Evolutionary conservation across 2,113 vertebrate genomes (phyloP).

Genomic region (Spilogale gracilis): DNA sequence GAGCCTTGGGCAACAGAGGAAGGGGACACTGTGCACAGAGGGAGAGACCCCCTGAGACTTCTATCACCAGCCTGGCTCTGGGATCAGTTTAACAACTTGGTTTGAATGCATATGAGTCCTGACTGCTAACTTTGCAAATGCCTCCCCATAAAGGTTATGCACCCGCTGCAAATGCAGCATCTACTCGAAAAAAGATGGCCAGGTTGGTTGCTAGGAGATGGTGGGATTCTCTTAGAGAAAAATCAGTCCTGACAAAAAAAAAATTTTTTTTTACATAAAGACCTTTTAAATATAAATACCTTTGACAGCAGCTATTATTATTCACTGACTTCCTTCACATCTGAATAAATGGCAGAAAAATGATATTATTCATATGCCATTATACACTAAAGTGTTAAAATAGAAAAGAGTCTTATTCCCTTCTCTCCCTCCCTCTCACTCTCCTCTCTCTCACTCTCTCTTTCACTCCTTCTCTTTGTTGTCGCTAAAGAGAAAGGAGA

Average conservation of each 20-base stretch:
- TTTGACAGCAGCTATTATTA: slow-evolving; percentile 90
- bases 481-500: slow-evolving; percentile 71
- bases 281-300: slow-evolving; percentile 90
- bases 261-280: slow-evolving; percentile 86
- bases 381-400: slow-evolving; percentile 88
- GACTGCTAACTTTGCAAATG: slow-evolving; percentile 86
- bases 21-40: not conserved
- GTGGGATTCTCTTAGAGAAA: slow-evolving; percentile 87
- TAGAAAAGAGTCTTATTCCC: slow-evolving; percentile 48
- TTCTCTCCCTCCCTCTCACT: slow-evolving; percentile 52
- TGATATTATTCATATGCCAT: slow-evolving; percentile 87
- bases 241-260: slow-evolving; percentile 86
- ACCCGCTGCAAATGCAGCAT: slow-evolving; percentile 79
- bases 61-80: slow-evolving; percentile 69
- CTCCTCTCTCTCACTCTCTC: slow-evolving; percentile 63
- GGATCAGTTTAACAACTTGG: slow-evolving; percentile 81
- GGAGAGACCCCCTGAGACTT: slow-evolving; percentile 61
- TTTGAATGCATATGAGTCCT: slow-evolving; percentile 84
- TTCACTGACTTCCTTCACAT: slow-evolving; percentile 86
- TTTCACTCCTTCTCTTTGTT: slow-evolving; percentile 77
- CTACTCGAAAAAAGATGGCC: slow-evolving; percentile 89
- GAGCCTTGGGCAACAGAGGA: not conserved
- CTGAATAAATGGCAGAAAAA: slow-evolving; percentile 89
- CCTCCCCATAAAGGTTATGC: slow-evolving; percentile 85
- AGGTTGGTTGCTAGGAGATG: slow-evolving; percentile 89